Evolutionary conservation across 2,113 vertebrate genomes (phyloP).

Genomic region (Hystrix cristata): DNA sequence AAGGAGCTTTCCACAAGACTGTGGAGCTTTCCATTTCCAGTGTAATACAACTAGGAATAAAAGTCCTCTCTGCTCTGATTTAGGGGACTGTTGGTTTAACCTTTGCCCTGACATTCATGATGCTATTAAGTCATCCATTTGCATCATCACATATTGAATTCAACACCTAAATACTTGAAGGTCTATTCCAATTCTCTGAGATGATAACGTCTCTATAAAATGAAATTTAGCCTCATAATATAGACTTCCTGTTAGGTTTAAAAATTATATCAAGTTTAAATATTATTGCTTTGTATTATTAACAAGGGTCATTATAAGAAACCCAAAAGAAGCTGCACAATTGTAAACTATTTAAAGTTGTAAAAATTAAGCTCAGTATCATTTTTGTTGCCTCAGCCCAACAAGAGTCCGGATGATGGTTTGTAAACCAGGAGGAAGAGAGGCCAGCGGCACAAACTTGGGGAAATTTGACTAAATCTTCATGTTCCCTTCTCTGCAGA

Average conservation of each 20-base stretch:
- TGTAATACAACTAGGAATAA: neutral
- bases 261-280: slow-evolving; percentile 23
- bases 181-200: neutral
- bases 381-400: neutral
- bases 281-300: neutral
- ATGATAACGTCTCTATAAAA: neutral
- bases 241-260: neutral
- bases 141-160: neutral
- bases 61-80: neutral
- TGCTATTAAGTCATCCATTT: neutral
- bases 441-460: neutral
- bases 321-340: neutral
- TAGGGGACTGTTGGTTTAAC: neutral
- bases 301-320: neutral
- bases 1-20: slow-evolving; percentile 9
- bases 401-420: neutral
- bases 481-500: neutral
- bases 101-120: neutral
- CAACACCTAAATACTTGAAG: neutral
- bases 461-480: neutral
- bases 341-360: neutral
- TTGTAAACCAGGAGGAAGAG: neutral
- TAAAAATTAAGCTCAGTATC: neutral
- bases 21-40: neutral
- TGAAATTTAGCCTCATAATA: neutral